phyloP scores from a whole-genome alignment of 2,888 invertebrate species.

The Zygogramma bicolorata region DNA sequence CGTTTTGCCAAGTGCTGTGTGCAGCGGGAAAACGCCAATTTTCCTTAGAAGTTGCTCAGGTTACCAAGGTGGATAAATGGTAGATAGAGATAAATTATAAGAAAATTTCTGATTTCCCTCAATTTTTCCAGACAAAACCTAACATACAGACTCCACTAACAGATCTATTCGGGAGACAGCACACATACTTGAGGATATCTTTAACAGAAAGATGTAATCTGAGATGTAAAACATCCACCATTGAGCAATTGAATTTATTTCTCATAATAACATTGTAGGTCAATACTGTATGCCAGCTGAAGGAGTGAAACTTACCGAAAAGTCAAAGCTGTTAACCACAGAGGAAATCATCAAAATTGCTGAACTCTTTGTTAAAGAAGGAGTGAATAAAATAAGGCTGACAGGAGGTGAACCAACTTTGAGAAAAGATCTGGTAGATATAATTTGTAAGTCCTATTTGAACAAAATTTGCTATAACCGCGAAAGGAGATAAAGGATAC shows the following conservation, averaged over 20 bases:
- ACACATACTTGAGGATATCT: slow-evolving; percentile 95
- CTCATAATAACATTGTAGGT: slow-evolving; percentile 70
- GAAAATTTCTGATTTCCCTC: not conserved
- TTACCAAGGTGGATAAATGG: slow-evolving; percentile 21
- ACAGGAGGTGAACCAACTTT: slow-evolving; percentile 98
- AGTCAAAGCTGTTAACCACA: slow-evolving; percentile 79
- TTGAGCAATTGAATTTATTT: slow-evolving; percentile 10
- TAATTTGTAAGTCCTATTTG: slow-evolving; percentile 74
- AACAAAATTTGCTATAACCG: not conserved
- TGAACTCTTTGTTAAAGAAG: slow-evolving; percentile 86
- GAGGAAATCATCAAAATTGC: slow-evolving; percentile 86
- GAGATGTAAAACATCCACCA: slow-evolving; percentile 85
- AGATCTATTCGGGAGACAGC: slow-evolving; percentile 89
- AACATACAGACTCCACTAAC: slow-evolving; percentile 68
- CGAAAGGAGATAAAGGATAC: too few species aligned
- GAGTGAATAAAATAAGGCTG: slow-evolving; percentile 91
- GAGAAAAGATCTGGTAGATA: slow-evolving; percentile 85
- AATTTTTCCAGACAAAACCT: not conserved
- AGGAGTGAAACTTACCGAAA: slow-evolving; percentile 87
- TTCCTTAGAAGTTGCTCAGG: slow-evolving; percentile 20
- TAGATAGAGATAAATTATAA: not conserved
- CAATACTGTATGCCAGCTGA: slow-evolving; percentile 99
- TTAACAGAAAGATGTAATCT: slow-evolving; percentile 97
- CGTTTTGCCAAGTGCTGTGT: slow-evolving; percentile 19
- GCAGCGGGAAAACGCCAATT: slow-evolving; percentile 30